Percentiles rank a stretch among this genome's conserved stretches.
These are phyloP conservation scores for Machimus atricapillus DNA, from an alignment of 2,888 invertebrate species.

Conservation along the genomic window DNA sequence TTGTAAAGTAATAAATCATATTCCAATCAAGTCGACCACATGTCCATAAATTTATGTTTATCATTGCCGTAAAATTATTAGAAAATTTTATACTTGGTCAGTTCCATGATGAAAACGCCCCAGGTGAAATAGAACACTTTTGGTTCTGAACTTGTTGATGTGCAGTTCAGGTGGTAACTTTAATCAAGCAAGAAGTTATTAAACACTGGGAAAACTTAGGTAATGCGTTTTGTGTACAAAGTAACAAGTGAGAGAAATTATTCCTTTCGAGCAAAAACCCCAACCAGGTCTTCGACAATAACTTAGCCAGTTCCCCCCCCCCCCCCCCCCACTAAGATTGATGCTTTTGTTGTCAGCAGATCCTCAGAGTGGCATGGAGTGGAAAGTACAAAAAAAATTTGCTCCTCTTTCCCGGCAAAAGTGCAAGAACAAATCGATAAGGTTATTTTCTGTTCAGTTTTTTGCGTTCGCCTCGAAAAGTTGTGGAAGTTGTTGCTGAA, in stretches of 20 bases:
- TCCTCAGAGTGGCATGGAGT: background rate
- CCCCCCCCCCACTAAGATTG: background rate
- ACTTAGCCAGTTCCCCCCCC: background rate
- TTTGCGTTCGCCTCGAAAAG: background rate
- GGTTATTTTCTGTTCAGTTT: background rate
- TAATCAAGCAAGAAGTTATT: background rate
- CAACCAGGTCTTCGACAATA: background rate
- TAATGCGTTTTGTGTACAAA: background rate
- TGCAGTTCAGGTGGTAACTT: background rate
- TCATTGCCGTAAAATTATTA: background rate
- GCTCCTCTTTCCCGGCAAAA: background rate
- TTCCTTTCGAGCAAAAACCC: background rate
- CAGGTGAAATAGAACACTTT: background rate
- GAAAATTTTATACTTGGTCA: background rate
- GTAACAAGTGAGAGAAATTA: background rate
- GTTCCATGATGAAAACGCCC: background rate
- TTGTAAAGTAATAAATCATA: background rate
- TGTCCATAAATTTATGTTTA: background rate
- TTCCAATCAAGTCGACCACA: background rate
- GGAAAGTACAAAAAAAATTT: background rate
- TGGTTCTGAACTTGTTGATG: background rate
- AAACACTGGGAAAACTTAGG: background rate
- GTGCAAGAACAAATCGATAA: constrained; percentile 5
- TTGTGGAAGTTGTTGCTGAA: background rate
- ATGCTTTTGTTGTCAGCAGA: background rate